Evolutionary conservation across 2,888 invertebrate species (phyloP).

Genomic region (Byasa hedistus): DNA sequence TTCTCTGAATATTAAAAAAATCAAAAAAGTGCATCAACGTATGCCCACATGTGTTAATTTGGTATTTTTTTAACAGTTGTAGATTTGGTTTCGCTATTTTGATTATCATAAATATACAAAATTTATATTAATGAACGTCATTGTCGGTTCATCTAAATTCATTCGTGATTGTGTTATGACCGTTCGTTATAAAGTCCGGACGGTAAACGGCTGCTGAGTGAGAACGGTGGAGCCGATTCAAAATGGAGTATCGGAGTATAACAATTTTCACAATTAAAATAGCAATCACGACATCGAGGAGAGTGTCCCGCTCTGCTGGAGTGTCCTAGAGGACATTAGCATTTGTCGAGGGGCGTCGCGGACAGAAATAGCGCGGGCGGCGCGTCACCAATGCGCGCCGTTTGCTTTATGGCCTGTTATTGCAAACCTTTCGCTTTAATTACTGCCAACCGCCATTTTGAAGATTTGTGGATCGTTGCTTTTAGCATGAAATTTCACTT

Average conservation of each 20-base stretch:
- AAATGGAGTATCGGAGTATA: neutral
- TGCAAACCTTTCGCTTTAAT: slow-evolving; percentile 67
- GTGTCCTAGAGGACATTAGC: slow-evolving; percentile 78
- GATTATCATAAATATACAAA: too few relatives aligned
- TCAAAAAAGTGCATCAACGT: too few relatives aligned
- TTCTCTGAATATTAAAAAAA: too few relatives aligned
- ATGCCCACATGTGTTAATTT: too few relatives aligned
- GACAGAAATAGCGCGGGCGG: slow-evolving; percentile 71
- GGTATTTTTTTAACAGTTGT: too few relatives aligned
- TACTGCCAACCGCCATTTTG: slow-evolving; percentile 65
- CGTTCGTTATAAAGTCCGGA: too few relatives aligned
- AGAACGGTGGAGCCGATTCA: neutral
- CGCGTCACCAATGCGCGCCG: slow-evolving; percentile 71
- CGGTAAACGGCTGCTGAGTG: too few relatives aligned
- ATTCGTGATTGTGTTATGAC: too few relatives aligned
- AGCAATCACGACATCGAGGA: slow-evolving; percentile 42
- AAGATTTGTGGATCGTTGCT: slow-evolving; percentile 72
- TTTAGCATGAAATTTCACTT: slow-evolving; percentile 64
- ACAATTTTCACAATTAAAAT: slow-evolving; percentile 34
- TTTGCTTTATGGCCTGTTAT: slow-evolving; percentile 73
- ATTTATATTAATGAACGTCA: too few relatives aligned
- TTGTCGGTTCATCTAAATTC: too few relatives aligned
- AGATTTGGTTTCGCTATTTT: too few relatives aligned
- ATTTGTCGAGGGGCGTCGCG: slow-evolving; percentile 73
- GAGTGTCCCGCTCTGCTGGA: slow-evolving; percentile 49